Base-by-base conservation (phyloP, 30 jellyfish, hydroid and myxozoan species). In the Hydra vulgaris region DNA sequence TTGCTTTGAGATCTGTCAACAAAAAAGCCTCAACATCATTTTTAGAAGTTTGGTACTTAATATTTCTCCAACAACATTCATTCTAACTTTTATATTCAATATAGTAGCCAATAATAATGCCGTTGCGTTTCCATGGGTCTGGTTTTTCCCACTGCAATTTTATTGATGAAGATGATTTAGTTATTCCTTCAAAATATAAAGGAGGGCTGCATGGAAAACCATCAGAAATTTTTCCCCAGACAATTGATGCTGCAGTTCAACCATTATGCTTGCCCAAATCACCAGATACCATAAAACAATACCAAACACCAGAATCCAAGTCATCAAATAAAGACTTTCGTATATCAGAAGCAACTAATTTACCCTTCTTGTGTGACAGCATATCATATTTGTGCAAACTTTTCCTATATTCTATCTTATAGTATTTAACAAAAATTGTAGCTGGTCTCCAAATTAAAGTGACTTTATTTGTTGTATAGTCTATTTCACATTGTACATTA, bases 121-220 rank as follows among this genome's bases (percentile, higher is more conserved):
- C 98, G 54, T 83, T 84, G 4, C 89, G 82, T 80, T 25, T 74
- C 98, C 98, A 92, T 19, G 98, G 96, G 19, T 87, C 96, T 0
- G 98, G 98, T 77, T 87, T n/a, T n/a, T n/a, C n/a, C n/a, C n/a
- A n/a, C n/a, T n/a, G n/a, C n/a, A n/a, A n/a, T n/a, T n/a, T n/a
- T 77, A 92, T 83, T 21, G 98, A 86, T 20, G 98, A 83, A 0
- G 98, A 84, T 16, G 98, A 87, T 40, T 83, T 95, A 18, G 98
- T 92, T 21, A 77, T 78, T 0, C 94, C 96, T 25, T 84, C 80
- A 40, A 92, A 82, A 67, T 73, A 69, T 24, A n/a, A 76, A 70
- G 98, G 98, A 16, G 92, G 89, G 0, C 95, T 96, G 15, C 82
- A 52, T 40, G 98, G 98, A n/a, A 54, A 72, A 20, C 95, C 95